Percentiles rank a stretch among this genome's conserved stretches.
Conservation (phyloP, 1,140 invertebrate genomes). For the Ptiloglossa arizonensis region DNA sequence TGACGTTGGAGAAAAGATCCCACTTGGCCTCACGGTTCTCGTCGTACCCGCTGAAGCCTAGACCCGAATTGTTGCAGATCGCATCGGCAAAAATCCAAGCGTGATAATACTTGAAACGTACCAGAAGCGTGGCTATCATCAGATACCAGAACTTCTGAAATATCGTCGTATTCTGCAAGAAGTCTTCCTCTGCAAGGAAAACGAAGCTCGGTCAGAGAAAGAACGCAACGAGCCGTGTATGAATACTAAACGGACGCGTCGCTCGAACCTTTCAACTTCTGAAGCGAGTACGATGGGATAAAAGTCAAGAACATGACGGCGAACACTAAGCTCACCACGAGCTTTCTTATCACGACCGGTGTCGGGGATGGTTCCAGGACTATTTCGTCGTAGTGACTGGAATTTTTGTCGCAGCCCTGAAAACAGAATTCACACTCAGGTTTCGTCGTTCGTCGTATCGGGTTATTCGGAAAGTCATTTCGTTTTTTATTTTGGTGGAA, state of each 20-base stretch:
- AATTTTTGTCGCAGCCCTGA: constrained; percentile 63
- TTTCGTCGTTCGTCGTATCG: too few relatives aligned
- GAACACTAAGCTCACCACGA: constrained; percentile 84
- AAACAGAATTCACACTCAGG: background rate
- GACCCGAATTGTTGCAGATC: constrained; percentile 95
- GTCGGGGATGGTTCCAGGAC: constrained; percentile 85
- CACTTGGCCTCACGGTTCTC: constrained; percentile 88
- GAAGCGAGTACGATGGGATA: constrained; percentile 85
- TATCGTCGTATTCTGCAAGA: constrained; percentile 84
- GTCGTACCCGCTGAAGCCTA: constrained; percentile 94
- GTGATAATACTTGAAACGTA: constrained; percentile 97
- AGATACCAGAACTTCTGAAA: constrained; percentile 90
- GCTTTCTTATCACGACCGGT: constrained; percentile 85
- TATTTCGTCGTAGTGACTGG: constrained; percentile 76
- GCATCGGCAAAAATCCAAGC: constrained; percentile 97
- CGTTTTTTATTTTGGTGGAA: too few relatives aligned
- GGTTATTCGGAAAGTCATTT: too few relatives aligned
- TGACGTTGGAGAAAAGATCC: constrained; percentile 95
- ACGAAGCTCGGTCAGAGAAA: background rate
- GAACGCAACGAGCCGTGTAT: background rate
- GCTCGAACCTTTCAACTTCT: constrained; percentile 83
- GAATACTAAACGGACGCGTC: constrained; percentile 8
- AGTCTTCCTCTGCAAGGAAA: constrained; percentile 84
- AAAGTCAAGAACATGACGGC: constrained; percentile 86
- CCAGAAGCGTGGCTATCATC: constrained; percentile 88